phyloP scores from a whole-genome alignment of 2,113 vertebrate genomes.

The Corvus hawaiiensis region DNA sequence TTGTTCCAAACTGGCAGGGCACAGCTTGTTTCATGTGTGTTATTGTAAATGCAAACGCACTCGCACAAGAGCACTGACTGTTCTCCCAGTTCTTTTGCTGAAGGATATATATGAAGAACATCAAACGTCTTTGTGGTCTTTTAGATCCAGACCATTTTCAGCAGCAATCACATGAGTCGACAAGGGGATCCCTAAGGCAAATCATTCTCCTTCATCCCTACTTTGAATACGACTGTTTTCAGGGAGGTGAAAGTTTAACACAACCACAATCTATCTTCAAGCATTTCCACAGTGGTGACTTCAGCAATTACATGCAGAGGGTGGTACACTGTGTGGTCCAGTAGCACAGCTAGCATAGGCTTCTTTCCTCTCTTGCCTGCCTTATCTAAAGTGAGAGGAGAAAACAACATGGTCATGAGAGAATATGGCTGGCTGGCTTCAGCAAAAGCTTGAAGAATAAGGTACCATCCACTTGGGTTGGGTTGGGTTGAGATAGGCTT shows the following conservation, averaged over 20 bases:
- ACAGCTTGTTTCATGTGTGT: slow-evolving; percentile 49
- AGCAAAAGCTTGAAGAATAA: background rate
- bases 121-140: slow-evolving; percentile 55
- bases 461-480: background rate
- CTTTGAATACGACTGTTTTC: background rate
- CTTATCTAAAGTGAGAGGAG: background rate
- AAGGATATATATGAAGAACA: slow-evolving; percentile 48
- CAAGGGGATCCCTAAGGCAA: slow-evolving; percentile 45
- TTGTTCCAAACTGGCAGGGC: slow-evolving; percentile 36
- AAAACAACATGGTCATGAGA: background rate
- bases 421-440: background rate
- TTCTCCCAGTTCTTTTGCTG: slow-evolving; percentile 56
- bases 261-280: background rate
- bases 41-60: slow-evolving; percentile 47
- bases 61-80: background rate
- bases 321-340: background rate
- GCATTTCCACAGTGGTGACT: background rate
- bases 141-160: slow-evolving; percentile 57
- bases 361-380: background rate
- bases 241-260: slow-evolving; percentile 47
- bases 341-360: background rate
- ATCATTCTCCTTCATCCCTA: slow-evolving; percentile 18
- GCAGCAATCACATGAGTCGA: slow-evolving; percentile 38
- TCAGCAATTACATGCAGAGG: background rate
- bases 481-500: background rate